Base-by-base conservation (phyloP, 2,113 vertebrate genomes). In the Aegithalos caudatus region DNA sequence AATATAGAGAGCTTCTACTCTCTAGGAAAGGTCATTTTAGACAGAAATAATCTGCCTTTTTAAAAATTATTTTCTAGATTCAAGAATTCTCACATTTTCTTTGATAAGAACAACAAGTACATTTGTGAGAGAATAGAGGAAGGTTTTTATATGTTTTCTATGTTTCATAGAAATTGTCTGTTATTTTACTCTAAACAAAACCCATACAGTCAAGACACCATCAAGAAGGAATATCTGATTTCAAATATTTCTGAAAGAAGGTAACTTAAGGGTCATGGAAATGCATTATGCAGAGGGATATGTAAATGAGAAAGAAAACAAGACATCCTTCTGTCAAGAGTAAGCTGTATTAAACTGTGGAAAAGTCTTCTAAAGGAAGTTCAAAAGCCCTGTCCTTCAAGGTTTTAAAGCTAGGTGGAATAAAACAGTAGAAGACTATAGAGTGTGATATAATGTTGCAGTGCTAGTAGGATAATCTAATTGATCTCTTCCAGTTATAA, bases 401-500 rank as follows among this genome's bases (percentile, higher is more conserved):
- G 54, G 25, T 18, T 94, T 91, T 83, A 62, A 79, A 85, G 54
- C 82, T 58, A 86, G 21, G 18, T 31, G 58, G 57, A 83, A 87
- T 66, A 80, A 94, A 91, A 35, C 25, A 73, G 42, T 42, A 82
- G 37, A 88, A 91, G 95, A 88, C 24, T 66, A 44, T 15, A 70
- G 29, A n/a, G 4, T 77, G 31, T 42, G 48, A 69, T 89, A 91
- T 79, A 91, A 85, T 86, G 66, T 81, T 95, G 53, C 58, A 91
- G 33, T 86, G 54, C 20, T 93, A 58, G 71, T 88, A 77, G 29
- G 38, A 70, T 66, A 92, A 95, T 58, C 50, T 91, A 94, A 90
- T 62, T 88, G 50, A 91, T 88, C 66, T 94, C 90, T 92, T 91
- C 74, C 47, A 80, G 58, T 27, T 93, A 65, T 91, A 82, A 86